Evolutionary conservation across 2,888 invertebrate species (phyloP).

Genomic region (Cephus pygmeus): DNA sequence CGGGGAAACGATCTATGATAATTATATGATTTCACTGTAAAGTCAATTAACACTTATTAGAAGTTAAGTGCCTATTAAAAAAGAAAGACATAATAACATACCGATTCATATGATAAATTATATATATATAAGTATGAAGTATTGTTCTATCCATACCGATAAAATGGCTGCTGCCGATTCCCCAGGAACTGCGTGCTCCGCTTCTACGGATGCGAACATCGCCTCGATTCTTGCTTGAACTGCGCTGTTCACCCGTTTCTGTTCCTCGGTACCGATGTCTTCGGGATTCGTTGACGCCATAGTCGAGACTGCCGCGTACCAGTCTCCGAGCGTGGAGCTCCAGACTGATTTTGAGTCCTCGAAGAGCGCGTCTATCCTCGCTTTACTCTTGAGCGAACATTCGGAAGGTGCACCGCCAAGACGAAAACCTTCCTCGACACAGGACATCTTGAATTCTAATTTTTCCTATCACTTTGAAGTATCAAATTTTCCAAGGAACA

Average conservation of each 20-base stretch:
- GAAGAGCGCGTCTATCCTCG: slow-evolving; percentile 84
- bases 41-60: background rate
- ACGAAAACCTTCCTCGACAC: slow-evolving; percentile 57
- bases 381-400: slow-evolving; percentile 61
- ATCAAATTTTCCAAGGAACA: background rate
- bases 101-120: slow-evolving; percentile 1
- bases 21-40: background rate
- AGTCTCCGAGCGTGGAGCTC: slow-evolving; percentile 61
- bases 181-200: slow-evolving; percentile 44
- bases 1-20: background rate
- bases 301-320: slow-evolving; percentile 43
- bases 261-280: slow-evolving; percentile 62
- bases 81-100: slow-evolving; percentile 12
- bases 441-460: slow-evolving; percentile 14
- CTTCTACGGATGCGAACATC: slow-evolving; percentile 74
- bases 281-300: slow-evolving; percentile 36
- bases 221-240: slow-evolving; percentile 89
- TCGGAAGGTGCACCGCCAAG: slow-evolving; percentile 58
- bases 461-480: background rate
- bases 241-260: slow-evolving; percentile 72
- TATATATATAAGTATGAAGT: background rate
- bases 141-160: slow-evolving; percentile 39
- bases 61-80: background rate
- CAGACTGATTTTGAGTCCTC: slow-evolving; percentile 75
- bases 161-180: slow-evolving; percentile 59